These are phyloP conservation scores for Leptobrachium ailaonicum DNA, from an alignment of 2,113 vertebrate species.

Conservation along the genomic window DNA sequence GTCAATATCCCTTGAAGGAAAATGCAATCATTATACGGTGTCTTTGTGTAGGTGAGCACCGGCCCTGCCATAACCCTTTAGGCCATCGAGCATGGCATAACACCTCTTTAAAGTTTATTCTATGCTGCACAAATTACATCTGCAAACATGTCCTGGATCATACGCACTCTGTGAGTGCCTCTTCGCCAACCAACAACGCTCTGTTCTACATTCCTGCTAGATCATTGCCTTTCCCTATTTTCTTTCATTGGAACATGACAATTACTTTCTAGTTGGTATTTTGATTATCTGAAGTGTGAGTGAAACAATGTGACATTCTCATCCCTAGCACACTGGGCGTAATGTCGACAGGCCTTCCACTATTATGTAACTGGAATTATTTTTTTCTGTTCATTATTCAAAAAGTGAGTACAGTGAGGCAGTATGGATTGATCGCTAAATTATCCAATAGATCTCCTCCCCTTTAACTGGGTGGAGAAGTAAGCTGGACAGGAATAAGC, in stretches of 20 bases:
- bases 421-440: no score
- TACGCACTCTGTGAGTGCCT: slow-evolving; percentile 81
- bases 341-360: no score
- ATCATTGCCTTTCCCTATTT: slow-evolving; percentile 56
- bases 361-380: no score
- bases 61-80: slow-evolving; percentile 3
- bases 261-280: not conserved
- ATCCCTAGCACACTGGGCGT: no score
- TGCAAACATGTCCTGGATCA: slow-evolving; percentile 58
- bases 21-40: not conserved
- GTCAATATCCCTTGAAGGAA: not conserved
- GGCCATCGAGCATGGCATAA: slow-evolving; percentile 8
- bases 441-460: no score
- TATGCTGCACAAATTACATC: slow-evolving; percentile 32
- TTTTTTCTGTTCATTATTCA: no score
- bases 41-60: not conserved
- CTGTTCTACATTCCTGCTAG: slow-evolving; percentile 53
- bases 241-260: slow-evolving; percentile 27
- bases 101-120: slow-evolving; percentile 37
- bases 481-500: no score
- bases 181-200: slow-evolving; percentile 55
- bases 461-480: no score
- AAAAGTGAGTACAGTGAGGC: no score
- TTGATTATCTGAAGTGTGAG: not conserved
- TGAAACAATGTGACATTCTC: not conserved